Percentiles rank a stretch among this genome's conserved stretches.
These are phyloP conservation scores for Thyatira batis DNA, from an alignment of 2,888 invertebrate genomes.

Conservation along the genomic window DNA sequence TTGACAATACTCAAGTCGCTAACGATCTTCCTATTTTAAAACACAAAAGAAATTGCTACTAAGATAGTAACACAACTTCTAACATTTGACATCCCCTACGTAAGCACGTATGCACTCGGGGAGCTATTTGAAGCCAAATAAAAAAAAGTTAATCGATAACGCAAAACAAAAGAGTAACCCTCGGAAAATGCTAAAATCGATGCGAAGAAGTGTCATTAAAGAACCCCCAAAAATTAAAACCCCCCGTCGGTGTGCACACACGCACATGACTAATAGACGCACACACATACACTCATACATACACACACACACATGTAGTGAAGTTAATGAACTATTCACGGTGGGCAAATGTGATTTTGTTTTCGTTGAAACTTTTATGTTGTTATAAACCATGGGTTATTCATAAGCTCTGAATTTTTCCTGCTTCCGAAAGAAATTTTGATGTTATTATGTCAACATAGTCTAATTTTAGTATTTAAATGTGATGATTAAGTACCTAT, in stretches of 20 bases:
- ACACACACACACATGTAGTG: constrained; percentile 46
- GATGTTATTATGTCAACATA: too few species aligned
- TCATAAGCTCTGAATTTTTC: background rate
- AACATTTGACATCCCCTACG: constrained; percentile 27
- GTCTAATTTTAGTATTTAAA: too few species aligned
- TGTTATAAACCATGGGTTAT: background rate
- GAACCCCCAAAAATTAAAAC: constrained; percentile 81
- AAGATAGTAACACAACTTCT: too few species aligned
- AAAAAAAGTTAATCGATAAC: constrained; percentile 63
- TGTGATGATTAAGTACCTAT: too few species aligned
- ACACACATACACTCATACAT: constrained; percentile 54
- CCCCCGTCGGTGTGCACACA: constrained; percentile 60
- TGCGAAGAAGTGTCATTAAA: constrained; percentile 81
- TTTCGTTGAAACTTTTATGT: constrained; percentile 12
- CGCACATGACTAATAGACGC: constrained; percentile 52
- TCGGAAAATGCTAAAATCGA: constrained; percentile 77
- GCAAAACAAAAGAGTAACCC: constrained; percentile 79
- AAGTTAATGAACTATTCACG: constrained; percentile 56
- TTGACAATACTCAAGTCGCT: too few species aligned
- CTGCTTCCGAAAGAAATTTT: too few species aligned
- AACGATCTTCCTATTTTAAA: too few species aligned
- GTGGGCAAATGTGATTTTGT: constrained; percentile 37
- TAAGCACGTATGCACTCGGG: constrained; percentile 57
- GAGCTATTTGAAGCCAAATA: constrained; percentile 55
- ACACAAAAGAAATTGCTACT: too few species aligned